Percentiles rank a stretch among this genome's conserved stretches.
phyloP scores from a whole-genome alignment of 2,113 vertebrate genomes.

The Rhinolophus sinicus region DNA sequence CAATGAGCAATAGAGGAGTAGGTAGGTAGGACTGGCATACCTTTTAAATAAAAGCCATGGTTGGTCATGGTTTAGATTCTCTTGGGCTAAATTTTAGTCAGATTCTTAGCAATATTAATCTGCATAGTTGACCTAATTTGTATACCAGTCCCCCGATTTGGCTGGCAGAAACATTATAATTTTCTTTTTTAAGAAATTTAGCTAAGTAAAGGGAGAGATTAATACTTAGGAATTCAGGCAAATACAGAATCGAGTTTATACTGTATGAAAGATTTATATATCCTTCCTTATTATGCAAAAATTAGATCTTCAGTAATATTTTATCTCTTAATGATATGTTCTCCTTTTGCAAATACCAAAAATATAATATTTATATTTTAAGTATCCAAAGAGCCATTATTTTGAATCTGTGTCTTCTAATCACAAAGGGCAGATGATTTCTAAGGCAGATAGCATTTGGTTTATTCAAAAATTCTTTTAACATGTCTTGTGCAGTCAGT shows the following conservation, averaged over 20 bases:
- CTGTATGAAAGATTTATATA: slow-evolving; percentile 47
- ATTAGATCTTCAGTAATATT: slow-evolving; percentile 11
- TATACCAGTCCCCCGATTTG: background rate
- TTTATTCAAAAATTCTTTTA: slow-evolving; percentile 67
- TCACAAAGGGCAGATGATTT: slow-evolving; percentile 59
- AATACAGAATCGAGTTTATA: slow-evolving; percentile 36
- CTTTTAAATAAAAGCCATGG: background rate
- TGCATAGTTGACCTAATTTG: background rate
- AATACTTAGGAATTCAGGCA: background rate
- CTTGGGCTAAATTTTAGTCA: background rate
- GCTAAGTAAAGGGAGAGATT: background rate
- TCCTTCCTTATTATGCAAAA: slow-evolving; percentile 38
- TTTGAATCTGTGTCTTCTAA: slow-evolving; percentile 52
- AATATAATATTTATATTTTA: slow-evolving; percentile 64
- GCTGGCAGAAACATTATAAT: background rate
- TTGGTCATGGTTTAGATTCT: background rate
- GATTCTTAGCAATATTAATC: background rate
- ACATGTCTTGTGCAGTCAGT: slow-evolving; percentile 58
- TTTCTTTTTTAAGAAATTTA: slow-evolving; percentile 5
- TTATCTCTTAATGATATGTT: slow-evolving; percentile 12
- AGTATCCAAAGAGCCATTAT: slow-evolving; percentile 50
- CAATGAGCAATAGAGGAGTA: background rate
- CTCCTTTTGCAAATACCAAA: slow-evolving; percentile 45
- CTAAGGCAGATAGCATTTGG: slow-evolving; percentile 49
- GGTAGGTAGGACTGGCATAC: background rate